Evolutionary conservation across 2,113 vertebrate genomes (phyloP).

Genomic region (Kobus ellipsiprymnus): DNA sequence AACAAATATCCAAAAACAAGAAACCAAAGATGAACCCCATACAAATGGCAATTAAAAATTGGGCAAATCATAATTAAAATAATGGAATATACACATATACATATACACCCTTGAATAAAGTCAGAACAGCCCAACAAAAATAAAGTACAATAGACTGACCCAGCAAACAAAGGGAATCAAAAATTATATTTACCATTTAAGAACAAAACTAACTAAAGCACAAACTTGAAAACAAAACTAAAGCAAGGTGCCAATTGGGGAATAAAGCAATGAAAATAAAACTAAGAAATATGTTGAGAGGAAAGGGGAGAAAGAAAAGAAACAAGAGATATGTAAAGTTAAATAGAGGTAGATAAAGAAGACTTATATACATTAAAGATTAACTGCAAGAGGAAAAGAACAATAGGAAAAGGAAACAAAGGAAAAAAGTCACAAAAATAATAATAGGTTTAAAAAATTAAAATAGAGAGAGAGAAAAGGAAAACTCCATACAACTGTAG

Average conservation of each 20-base stretch:
- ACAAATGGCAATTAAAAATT: background rate
- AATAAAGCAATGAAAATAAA: background rate
- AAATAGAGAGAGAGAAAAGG: background rate
- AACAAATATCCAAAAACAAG: background rate
- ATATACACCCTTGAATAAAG: background rate
- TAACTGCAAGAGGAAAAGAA: background rate
- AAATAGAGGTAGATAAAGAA: background rate
- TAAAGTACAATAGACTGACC: background rate
- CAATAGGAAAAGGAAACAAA: background rate
- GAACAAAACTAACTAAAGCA: background rate
- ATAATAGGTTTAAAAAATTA: background rate
- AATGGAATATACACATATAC: background rate
- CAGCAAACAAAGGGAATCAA: background rate
- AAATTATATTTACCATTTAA: background rate
- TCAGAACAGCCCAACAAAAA: background rate
- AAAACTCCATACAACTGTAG: background rate
- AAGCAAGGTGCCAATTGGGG: background rate
- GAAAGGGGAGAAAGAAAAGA: background rate
- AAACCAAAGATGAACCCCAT: background rate
- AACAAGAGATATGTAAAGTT: background rate
- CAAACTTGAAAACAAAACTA: background rate
- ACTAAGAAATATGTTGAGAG: background rate
- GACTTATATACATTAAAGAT: background rate
- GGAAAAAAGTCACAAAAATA: background rate
- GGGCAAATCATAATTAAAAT: background rate